Evolutionary conservation across 2,113 vertebrate genomes (phyloP).

Genomic region (Eidolon helvum): DNA sequence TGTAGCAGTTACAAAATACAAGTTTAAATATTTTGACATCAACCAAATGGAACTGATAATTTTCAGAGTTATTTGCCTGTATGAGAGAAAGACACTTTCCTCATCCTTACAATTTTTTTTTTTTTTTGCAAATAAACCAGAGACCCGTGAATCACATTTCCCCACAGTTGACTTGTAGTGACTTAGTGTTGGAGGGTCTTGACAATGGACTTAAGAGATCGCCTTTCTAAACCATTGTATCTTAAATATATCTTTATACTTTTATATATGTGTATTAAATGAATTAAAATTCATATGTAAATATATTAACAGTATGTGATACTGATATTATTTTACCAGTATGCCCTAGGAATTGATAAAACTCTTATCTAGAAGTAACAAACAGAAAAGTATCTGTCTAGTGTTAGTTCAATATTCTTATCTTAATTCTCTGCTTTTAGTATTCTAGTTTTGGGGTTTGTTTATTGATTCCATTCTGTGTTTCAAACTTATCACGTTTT

Average conservation of each 20-base stretch:
- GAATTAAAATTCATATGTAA: background rate
- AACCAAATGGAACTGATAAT: background rate
- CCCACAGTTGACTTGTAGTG: background rate
- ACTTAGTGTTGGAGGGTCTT: background rate
- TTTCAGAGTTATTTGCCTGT: background rate
- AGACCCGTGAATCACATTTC: background rate
- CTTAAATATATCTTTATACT: background rate
- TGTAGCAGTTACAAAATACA: background rate
- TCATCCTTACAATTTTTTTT: background rate
- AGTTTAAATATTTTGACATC: background rate
- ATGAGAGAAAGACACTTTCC: background rate
- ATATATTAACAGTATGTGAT: background rate
- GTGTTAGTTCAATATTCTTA: background rate
- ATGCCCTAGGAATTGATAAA: background rate
- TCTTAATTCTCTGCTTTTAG: slow-evolving; percentile 11
- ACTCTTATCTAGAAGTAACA: background rate
- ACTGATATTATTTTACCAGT: background rate
- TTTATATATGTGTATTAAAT: background rate
- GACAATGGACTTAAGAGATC: background rate
- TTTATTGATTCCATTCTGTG: background rate
- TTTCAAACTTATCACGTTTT: background rate
- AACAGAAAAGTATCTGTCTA: background rate
- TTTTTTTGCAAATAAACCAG: background rate
- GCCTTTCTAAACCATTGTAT: background rate
- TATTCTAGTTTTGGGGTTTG: background rate